Percentiles rank a stretch among this genome's conserved stretches.
These are phyloP conservation scores for Heliconius eleuchia DNA, from an alignment of 1,140 invertebrate genomes.

Conservation along the genomic window DNA sequence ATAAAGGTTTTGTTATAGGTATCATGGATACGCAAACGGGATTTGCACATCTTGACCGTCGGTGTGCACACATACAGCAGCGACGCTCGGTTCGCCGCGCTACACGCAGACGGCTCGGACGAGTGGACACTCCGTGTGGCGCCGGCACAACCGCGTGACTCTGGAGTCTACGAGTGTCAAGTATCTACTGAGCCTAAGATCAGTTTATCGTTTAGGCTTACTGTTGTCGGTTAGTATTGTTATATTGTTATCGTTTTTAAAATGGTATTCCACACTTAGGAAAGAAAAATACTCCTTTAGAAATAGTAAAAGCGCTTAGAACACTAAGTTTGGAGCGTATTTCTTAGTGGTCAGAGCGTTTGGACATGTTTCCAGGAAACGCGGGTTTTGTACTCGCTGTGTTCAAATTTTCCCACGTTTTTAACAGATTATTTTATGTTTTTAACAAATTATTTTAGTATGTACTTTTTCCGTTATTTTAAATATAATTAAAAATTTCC, in stretches of 20 bases:
- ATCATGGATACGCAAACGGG: conserved; percentile 88
- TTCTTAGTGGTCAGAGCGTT: no score
- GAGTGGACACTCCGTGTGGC: conserved; percentile 93
- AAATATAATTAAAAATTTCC: no score
- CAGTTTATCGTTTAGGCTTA: conserved; percentile 89
- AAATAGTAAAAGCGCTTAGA: no score
- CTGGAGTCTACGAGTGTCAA: conserved; percentile 91
- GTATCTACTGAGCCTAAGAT: conserved; percentile 94
- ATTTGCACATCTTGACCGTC: conserved; percentile 88
- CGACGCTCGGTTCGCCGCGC: conserved; percentile 88
- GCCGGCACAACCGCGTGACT: conserved; percentile 89
- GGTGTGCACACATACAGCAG: conserved; percentile 89
- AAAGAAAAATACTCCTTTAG: no score
- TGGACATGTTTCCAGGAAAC: no score
- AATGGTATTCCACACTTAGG: no score
- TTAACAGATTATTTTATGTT: no score
- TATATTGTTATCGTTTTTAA: neutral
- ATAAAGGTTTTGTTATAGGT: conserved; percentile 81
- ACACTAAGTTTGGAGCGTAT: no score
- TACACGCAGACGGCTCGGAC: conserved; percentile 92
- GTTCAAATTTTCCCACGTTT: no score
- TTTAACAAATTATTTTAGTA: no score
- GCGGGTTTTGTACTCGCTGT: no score
- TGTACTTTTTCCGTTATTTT: no score
- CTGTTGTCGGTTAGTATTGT: conserved; percentile 88